Evolutionary conservation across 2,888 invertebrate species (phyloP).

Genomic region (Limnephilus rhombicus): DNA sequence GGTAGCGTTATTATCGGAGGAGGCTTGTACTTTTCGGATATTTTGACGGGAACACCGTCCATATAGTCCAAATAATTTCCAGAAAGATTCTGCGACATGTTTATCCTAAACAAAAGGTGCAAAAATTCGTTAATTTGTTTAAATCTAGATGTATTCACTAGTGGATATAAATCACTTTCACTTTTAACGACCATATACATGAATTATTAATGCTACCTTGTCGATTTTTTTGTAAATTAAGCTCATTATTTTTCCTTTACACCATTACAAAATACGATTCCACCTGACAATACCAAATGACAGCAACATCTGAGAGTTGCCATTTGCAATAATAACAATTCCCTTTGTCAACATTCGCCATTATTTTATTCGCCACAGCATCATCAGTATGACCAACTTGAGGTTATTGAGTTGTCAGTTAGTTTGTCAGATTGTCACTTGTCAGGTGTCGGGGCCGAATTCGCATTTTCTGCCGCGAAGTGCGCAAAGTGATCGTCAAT

Average conservation of each 20-base stretch:
- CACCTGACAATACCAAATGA: conserved; percentile 57
- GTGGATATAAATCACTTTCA: conserved; percentile 30
- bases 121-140: not conserved
- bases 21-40: conserved; percentile 91
- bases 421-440: not conserved
- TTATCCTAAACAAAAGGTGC: conserved; percentile 42
- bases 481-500: conserved; percentile 8
- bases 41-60: conserved; percentile 93
- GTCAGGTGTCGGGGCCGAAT: conserved; percentile 3
- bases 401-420: not conserved
- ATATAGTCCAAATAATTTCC: conserved; percentile 79
- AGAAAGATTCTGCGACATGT: conserved; percentile 59
- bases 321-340: conserved; percentile 38
- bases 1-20: conserved; percentile 82
- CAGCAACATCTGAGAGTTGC: conserved; percentile 37
- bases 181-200: conserved; percentile 9
- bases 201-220: conserved; percentile 53
- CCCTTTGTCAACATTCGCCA: conserved; percentile 24
- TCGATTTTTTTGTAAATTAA: conserved; percentile 47
- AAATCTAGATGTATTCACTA: conserved; percentile 20
- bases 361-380: not conserved
- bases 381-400: not conserved
- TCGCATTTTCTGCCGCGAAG: conserved; percentile 42
- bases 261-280: conserved; percentile 50
- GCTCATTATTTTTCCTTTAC: conserved; percentile 54